Evolutionary conservation across 2,797 vertebrate genomes (phyloP).

Genomic region (Naso thynnoides): DNA sequence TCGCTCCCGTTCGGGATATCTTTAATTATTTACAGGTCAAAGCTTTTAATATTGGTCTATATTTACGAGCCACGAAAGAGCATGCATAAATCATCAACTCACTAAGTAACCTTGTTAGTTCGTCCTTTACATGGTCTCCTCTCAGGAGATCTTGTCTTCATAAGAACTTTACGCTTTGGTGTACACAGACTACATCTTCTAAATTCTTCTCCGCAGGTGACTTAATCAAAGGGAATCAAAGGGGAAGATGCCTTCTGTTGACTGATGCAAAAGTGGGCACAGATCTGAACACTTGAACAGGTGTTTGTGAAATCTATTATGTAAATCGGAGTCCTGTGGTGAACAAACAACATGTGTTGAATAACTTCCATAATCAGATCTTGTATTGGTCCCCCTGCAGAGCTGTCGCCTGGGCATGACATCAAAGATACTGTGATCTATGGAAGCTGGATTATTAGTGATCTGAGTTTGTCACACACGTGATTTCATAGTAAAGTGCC

Average conservation of each 20-base stretch:
- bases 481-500: not conserved
- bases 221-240: slow-evolving; percentile 23
- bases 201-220: slow-evolving; percentile 30
- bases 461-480: slow-evolving; percentile 6
- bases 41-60: slow-evolving; percentile 77
- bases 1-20: slow-evolving; percentile 54
- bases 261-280: slow-evolving; percentile 33
- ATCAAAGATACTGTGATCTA: slow-evolving; percentile 36
- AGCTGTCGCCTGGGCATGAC: slow-evolving; percentile 46
- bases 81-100: slow-evolving; percentile 77
- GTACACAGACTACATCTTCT: not conserved
- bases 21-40: slow-evolving; percentile 77
- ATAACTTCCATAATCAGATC: slow-evolving; percentile 37
- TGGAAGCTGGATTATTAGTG: slow-evolving; percentile 15
- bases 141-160: slow-evolving; percentile 41
- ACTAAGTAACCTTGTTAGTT: slow-evolving; percentile 59
- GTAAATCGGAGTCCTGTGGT: slow-evolving; percentile 52
- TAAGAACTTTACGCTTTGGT: slow-evolving; percentile 41
- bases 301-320: slow-evolving; percentile 65
- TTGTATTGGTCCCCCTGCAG: slow-evolving; percentile 32
- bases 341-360: slow-evolving; percentile 58
- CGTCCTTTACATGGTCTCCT: slow-evolving; percentile 47
- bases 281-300: slow-evolving; percentile 62
- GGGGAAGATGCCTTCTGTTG: slow-evolving; percentile 29
- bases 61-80: slow-evolving; percentile 67